phyloP scores from a whole-genome alignment of 2,888 invertebrate genomes.

The Operophtera brumata region DNA sequence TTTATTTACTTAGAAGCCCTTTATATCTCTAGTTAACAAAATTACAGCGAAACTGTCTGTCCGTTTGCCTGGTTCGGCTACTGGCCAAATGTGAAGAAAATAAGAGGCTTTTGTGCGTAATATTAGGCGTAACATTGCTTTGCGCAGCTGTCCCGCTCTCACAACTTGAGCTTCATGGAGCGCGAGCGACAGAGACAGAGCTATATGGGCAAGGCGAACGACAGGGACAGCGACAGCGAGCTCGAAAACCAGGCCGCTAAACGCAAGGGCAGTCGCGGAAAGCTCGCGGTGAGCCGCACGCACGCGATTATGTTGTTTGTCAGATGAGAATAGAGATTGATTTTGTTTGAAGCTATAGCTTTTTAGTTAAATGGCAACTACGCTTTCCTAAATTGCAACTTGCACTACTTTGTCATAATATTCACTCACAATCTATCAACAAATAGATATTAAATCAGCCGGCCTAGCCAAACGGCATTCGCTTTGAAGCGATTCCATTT shows the following conservation, averaged over 20 bases:
- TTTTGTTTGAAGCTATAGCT: constrained; percentile 19
- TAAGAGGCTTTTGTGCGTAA: constrained; percentile 47
- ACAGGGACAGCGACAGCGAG: constrained; percentile 94
- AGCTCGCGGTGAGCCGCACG: constrained; percentile 86
- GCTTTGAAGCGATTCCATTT: too few species aligned
- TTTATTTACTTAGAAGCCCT: too few species aligned
- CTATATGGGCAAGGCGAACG: constrained; percentile 78
- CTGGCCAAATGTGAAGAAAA: neutral
- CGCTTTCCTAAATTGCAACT: too few species aligned
- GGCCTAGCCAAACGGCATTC: too few species aligned
- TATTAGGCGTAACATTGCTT: constrained; percentile 54
- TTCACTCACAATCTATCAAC: too few species aligned
- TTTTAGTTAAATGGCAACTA: neutral
- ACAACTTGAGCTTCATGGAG: constrained; percentile 76
- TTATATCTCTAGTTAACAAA: too few species aligned
- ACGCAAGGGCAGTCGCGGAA: constrained; percentile 83
- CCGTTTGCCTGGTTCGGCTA: neutral
- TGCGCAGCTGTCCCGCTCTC: constrained; percentile 76
- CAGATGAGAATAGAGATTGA: constrained; percentile 53
- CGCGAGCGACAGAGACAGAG: constrained; percentile 76
- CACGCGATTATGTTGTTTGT: constrained; percentile 54
- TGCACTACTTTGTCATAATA: too few species aligned
- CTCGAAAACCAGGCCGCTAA: constrained; percentile 80
- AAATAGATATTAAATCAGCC: too few species aligned
- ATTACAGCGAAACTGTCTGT: neutral